Base-by-base conservation (phyloP, 2,113 vertebrate genomes). In the Aramus guarauna region DNA sequence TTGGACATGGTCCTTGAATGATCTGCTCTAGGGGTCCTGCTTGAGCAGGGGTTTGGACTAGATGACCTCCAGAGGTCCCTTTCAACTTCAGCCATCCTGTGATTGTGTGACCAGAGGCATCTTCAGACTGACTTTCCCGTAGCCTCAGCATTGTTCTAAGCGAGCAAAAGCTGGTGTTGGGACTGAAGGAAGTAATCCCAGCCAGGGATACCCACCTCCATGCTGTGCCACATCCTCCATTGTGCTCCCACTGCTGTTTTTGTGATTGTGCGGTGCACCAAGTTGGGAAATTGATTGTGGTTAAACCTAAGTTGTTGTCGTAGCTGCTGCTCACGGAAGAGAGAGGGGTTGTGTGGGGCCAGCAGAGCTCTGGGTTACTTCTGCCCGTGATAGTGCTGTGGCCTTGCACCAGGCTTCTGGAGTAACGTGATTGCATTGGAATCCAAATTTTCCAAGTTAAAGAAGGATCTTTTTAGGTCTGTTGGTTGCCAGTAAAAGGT, bases 121-220 rank as follows among this genome's bases (percentile, higher is more conserved):
- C 80, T 80, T 80, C 43, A 39, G 0, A 11, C 67, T 45, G 23
- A 72, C 15, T 60, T 84, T 21, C 18, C 14, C 0, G 0, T 67
- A 56, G 41, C 56, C 24, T 74, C 23, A 53, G 34, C 26, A n/a
- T 74, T 67, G 60, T 84, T 87, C 30, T 63, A 59, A 78, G 13
- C 20, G 84, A 43, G 32, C 43, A 76, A 83, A 69, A 92, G 29
- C 34, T 86, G 72, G 4, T 2, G 10, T 58, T 84, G 16, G 32
- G 26, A 66, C 50, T 55, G 59, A 62, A 74, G 52, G 18, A 78
- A 76, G 17, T 63, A 58, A 59, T 86, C 26, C 13, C 17, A 85
- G n/a, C 41, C 43, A 48, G 78, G 16, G 30, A 62, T 22, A 22
- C 14, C 34, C 53, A 32, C 15, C 36, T 86, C 15, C 29, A 1